Base-by-base conservation (phyloP, 2,797 vertebrate genomes). In the Synaphobranchus kaupii region DNA sequence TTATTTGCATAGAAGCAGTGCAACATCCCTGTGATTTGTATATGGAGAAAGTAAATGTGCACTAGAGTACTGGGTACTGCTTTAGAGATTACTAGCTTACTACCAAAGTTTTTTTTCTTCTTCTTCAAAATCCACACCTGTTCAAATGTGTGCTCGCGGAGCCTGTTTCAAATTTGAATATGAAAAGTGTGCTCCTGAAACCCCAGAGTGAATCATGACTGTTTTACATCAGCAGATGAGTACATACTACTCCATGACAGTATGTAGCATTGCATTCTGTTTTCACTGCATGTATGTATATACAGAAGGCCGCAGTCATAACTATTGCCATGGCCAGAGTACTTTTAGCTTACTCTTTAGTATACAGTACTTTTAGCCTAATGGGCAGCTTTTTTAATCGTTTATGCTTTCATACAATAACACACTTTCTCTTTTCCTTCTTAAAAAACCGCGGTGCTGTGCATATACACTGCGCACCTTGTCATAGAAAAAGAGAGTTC, bases 121-220 rank as follows among this genome's bases (percentile, higher is more conserved):
- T 39, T 56, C 60, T 68, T 28, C n/a, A 28, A 81, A 81, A 50
- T 25, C 15, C 78, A 81, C 78, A 81, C 44, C 78, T 81, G 47
- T 48, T 25, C 78, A 81, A 39, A 78, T 78, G 15, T 25, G 25
- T 81, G 47, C 48, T 22, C 20, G n/a, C n/a, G 8, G 22, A 22
- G 47, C 39, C 39, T 47, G 39, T 47, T 78, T 78, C 34, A 82
- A 13, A 82, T 82, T 82, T 82, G 80, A 50, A 82, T 82, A 82
- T 54, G 47, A 1, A 82, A 52, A 82, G 22, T 82, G 13, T 20
- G 1, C 39, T 81, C 39, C 44, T 81, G 20, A 82, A 52, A 22
- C 68, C n/a, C 8, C 68, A 34, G 1, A 13, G n/a, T 78, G 39
- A 44, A 6, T 7, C 73, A 44, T 22, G 15, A 9, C 39, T 6